These are phyloP conservation scores for Notarius quadriscutis DNA, from an alignment of 2,113 vertebrate genomes.

Conservation along the genomic window DNA sequence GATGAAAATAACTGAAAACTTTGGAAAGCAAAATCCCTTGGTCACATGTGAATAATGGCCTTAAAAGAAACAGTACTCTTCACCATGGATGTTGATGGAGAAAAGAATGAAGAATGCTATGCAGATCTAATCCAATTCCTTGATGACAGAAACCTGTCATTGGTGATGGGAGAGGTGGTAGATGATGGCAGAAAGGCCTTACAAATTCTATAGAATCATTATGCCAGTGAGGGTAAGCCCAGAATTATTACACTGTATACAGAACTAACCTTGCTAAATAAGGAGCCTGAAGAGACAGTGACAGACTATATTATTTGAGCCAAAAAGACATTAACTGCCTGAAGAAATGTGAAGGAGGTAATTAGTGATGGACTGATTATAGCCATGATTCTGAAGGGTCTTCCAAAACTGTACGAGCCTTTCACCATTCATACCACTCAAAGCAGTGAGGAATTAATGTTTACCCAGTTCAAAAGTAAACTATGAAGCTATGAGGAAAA, in stretches of 20 bases:
- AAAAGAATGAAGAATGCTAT: neutral
- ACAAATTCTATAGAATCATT: neutral
- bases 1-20: constrained; percentile 7
- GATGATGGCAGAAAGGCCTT: constrained; percentile 29
- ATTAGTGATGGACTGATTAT: constrained; percentile 22
- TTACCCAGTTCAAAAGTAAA: constrained; percentile 43
- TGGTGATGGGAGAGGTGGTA: constrained; percentile 28
- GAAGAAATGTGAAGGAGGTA: constrained; percentile 7
- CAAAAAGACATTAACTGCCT: neutral
- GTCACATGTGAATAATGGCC: neutral
- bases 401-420: constrained; percentile 38
- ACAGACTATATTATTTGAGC: constrained; percentile 45
- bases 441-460: constrained; percentile 15
- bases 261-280: constrained; percentile 33
- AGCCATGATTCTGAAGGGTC: constrained; percentile 6
- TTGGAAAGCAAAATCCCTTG: neutral
- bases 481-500: constrained; percentile 38
- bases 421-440: constrained; percentile 34
- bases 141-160: constrained; percentile 1
- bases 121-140: constrained; percentile 36
- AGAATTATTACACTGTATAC: constrained; percentile 37
- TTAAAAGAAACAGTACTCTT: neutral
- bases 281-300: neutral
- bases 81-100: neutral
- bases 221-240: constrained; percentile 35